Conservation (phyloP, 2,797 vertebrate genomes). For the Halcyon leucocephala region DNA sequence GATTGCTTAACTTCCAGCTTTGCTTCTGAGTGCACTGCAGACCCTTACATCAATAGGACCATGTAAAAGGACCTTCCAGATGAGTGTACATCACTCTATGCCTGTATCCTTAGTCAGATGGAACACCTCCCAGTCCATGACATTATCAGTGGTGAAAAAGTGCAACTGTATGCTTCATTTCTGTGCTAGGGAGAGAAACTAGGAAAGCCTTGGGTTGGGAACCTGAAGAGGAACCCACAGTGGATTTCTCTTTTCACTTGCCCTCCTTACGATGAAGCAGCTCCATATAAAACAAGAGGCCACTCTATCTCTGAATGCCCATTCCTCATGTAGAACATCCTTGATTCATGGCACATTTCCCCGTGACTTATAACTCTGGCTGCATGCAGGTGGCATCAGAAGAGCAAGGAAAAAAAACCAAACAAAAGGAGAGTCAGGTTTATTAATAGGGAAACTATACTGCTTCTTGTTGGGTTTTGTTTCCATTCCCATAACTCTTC, state of each 20-base stretch:
- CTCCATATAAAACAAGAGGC: background rate
- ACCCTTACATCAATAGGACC: background rate
- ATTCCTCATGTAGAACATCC: constrained; percentile 1
- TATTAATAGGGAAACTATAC: background rate
- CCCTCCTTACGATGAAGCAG: background rate
- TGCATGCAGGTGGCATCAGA: background rate
- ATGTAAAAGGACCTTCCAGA: background rate
- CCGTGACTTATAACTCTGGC: constrained; percentile 3
- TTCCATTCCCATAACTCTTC: background rate
- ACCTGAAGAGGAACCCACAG: background rate
- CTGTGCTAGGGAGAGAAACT: background rate
- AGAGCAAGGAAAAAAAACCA: background rate
- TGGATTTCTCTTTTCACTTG: background rate
- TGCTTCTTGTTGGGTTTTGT: background rate
- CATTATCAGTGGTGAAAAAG: background rate
- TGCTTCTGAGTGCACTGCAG: background rate
- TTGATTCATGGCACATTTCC: constrained; percentile 31
- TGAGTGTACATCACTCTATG: background rate
- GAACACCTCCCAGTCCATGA: background rate
- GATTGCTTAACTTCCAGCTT: background rate
- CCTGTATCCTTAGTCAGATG: background rate
- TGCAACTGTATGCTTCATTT: background rate
- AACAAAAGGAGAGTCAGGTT: background rate
- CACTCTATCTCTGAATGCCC: background rate
- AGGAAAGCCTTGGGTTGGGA: background rate